Evolutionary conservation across 2,797 vertebrate species (phyloP).

Genomic region (Chanos chanos): DNA sequence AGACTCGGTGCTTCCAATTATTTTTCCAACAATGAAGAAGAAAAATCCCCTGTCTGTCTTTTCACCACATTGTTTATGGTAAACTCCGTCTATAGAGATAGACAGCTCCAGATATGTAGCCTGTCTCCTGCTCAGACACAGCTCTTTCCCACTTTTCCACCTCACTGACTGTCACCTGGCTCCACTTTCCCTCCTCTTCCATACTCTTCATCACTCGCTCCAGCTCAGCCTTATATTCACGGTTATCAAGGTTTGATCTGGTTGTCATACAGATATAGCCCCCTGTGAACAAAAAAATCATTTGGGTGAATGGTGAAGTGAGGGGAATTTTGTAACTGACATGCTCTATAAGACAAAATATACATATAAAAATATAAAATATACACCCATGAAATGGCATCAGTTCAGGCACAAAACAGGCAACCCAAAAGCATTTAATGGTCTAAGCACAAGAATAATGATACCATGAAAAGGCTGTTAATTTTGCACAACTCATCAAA

Average conservation of each 20-base stretch:
- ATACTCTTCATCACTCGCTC: conserved; percentile 66
- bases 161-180: conserved; percentile 59
- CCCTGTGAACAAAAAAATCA: conserved; percentile 62
- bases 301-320: neutral
- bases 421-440: neutral
- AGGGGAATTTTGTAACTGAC: neutral
- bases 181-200: conserved; percentile 71
- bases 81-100: conserved; percentile 69
- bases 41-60: too few species aligned
- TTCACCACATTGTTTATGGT: too few species aligned
- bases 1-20: too few species aligned
- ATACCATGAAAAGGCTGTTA: too few species aligned
- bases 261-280: conserved; percentile 90
- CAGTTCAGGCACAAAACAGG: neutral
- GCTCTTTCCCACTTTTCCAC: conserved; percentile 81
- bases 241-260: conserved; percentile 74
- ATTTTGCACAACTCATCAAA: too few species aligned
- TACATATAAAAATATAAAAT: neutral
- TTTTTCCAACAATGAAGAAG: too few species aligned
- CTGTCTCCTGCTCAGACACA: conserved; percentile 63
- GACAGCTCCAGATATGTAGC: conserved; percentile 77
- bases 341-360: neutral
- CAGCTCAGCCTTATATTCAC: conserved; percentile 72
- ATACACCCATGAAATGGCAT: too few species aligned
- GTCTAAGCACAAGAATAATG: too few species aligned